A percentile compares a stretch with the other conserved stretches of the same genome.
Conservation (phyloP, 1,140 invertebrate species). For the Protaetia brevitarsis region DNA sequence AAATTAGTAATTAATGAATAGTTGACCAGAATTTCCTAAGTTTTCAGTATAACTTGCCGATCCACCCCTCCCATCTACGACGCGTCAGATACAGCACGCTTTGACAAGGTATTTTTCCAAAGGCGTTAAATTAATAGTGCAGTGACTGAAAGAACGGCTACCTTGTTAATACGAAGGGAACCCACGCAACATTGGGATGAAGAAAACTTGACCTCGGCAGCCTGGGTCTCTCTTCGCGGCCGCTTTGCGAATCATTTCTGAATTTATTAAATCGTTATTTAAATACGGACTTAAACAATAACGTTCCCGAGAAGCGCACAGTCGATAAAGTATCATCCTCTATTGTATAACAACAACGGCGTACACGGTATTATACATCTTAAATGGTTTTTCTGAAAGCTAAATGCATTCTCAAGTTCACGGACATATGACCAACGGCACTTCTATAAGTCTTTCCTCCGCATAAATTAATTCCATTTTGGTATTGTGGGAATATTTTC, state of each 20-base stretch:
- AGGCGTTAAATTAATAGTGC: constrained; percentile 43
- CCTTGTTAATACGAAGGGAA: constrained; percentile 39
- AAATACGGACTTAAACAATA: constrained; percentile 23
- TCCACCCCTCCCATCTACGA: not conserved
- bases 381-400: constrained; percentile 10
- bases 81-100: constrained; percentile 17
- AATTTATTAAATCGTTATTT: constrained; percentile 27
- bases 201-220: constrained; percentile 25
- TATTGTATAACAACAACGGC: constrained; percentile 12
- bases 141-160: constrained; percentile 41
- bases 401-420: constrained; percentile 16
- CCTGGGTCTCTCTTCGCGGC: constrained; percentile 27
- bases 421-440: constrained; percentile 15
- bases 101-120: constrained; percentile 34
- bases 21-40: not conserved
- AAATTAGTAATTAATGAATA: no score
- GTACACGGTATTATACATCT: constrained; percentile 3
- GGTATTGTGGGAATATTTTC: constrained; percentile 3
- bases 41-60: not conserved
- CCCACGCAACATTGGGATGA: constrained; percentile 32
- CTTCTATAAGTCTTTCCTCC: not conserved
- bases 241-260: constrained; percentile 31
- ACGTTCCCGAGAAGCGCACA: not conserved
- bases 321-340: constrained; percentile 22
- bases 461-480: constrained; percentile 2